These are phyloP conservation scores for Nomada lathburiana DNA, from an alignment of 2,888 invertebrate genomes.

Conservation along the genomic window DNA sequence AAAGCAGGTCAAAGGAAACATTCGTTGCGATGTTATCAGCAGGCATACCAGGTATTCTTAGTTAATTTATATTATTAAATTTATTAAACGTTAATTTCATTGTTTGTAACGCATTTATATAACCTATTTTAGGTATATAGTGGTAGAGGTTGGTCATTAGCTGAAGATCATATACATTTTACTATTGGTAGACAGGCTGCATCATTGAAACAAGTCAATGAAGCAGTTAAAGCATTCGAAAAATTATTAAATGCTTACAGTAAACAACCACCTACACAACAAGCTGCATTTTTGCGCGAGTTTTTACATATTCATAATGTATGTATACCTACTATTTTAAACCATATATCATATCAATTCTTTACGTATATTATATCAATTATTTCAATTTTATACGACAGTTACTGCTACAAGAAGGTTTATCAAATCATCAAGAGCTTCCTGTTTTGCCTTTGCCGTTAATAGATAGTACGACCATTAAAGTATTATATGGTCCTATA, in stretches of 20 bases:
- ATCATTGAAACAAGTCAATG: conserved; percentile 90
- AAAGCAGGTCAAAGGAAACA: conserved; percentile 97
- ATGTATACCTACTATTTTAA: conserved; percentile 69
- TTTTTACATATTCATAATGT: conserved; percentile 94
- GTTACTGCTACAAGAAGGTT: conserved; percentile 78
- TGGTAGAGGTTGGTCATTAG: conserved; percentile 94
- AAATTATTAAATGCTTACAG: conserved; percentile 90
- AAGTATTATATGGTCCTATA: conserved; percentile 89
- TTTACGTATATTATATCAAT: not conserved
- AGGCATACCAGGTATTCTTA: conserved; percentile 91
- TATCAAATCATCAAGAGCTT: conserved; percentile 83
- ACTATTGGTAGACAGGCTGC: conserved; percentile 96
- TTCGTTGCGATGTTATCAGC: conserved; percentile 95
- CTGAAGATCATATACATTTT: conserved; percentile 98
- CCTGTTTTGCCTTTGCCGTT: conserved; percentile 91
- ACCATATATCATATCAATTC: not conserved
- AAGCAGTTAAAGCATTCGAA: conserved; percentile 91
- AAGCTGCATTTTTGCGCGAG: conserved; percentile 93
- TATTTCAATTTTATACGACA: conserved; percentile 54
- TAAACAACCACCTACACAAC: conserved; percentile 90
- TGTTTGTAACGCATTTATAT: not conserved
- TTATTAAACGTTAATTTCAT: not conserved
- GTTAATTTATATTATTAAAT: not conserved
- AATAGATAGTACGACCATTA: conserved; percentile 88
- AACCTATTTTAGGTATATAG: conserved; percentile 87